Evolutionary conservation across 2,888 invertebrate species (phyloP).

Genomic region (Trichopria drosophilae): DNA sequence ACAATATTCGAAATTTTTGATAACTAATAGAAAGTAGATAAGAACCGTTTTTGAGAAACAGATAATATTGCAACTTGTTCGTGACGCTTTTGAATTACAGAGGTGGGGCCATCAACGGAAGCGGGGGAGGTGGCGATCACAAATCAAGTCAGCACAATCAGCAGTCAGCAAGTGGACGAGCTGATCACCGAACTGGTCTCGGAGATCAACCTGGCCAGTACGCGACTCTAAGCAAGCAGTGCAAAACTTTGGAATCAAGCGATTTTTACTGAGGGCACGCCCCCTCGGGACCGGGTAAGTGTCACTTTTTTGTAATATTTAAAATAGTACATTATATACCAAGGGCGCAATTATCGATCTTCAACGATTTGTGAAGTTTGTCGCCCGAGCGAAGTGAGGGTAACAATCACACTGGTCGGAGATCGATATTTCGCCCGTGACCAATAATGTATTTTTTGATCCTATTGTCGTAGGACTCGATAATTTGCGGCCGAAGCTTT

Average conservation of each 20-base stretch:
- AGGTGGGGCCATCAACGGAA: conserved; percentile 58
- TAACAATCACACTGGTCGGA: no score
- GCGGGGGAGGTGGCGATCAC: conserved; percentile 54
- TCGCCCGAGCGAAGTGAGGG: no score
- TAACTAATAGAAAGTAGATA: no score
- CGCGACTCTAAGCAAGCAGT: conserved; percentile 94
- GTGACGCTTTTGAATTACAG: conserved; percentile 53
- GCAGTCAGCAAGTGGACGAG: conserved; percentile 61
- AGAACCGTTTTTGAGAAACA: conserved; percentile 36
- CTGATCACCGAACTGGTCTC: conserved; percentile 58
- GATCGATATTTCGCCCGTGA: no score
- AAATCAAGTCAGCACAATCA: conserved; percentile 60
- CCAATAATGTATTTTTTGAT: not conserved
- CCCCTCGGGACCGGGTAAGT: conserved; percentile 60
- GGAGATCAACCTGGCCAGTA: conserved; percentile 71
- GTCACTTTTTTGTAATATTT: no score
- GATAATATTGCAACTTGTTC: conserved; percentile 52
- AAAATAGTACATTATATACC: no score
- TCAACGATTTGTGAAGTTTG: no score
- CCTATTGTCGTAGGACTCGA: not conserved
- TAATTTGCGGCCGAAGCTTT: no score
- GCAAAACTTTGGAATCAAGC: conserved; percentile 90
- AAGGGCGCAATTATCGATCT: no score
- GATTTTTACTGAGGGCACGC: conserved; percentile 92
- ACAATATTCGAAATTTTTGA: no score